These are phyloP conservation scores for Chiridota heheva DNA, from an alignment of 35 echinoderm and acorn worm genomes.

Conservation along the genomic window DNA sequence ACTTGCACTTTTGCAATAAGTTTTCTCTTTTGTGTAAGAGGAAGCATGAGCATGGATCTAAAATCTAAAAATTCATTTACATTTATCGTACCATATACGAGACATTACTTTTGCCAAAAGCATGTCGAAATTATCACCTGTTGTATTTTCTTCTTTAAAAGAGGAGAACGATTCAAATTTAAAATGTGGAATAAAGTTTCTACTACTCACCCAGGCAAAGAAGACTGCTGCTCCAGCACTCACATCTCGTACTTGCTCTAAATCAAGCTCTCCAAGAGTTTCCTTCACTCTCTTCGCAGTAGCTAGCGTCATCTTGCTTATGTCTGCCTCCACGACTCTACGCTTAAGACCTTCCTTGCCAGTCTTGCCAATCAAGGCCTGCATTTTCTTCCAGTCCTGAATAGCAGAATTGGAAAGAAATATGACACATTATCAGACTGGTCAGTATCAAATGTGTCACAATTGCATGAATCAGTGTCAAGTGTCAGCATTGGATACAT, in stretches of 20 bases:
- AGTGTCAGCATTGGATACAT: not conserved
- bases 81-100: not conserved
- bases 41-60: too few relatives aligned
- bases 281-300: constrained; percentile 58
- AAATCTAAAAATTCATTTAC: too few relatives aligned
- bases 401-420: not conserved
- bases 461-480: not conserved
- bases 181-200: not conserved
- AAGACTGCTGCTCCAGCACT: constrained; percentile 97
- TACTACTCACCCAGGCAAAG: constrained; percentile 88
- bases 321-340: constrained; percentile 75
- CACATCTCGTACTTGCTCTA: constrained; percentile 89
- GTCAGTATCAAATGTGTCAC: too few relatives aligned
- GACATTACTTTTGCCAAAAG: not conserved
- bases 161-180: not conserved
- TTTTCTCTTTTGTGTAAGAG: not conserved
- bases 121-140: not conserved
- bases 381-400: constrained; percentile 98
- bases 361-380: constrained; percentile 92
- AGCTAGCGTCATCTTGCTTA: constrained; percentile 32
- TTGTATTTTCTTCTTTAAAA: not conserved
- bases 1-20: not conserved
- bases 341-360: constrained; percentile 94
- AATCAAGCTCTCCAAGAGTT: constrained; percentile 71
- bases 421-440: not conserved